Evolutionary conservation across 2,113 vertebrate genomes (phyloP), one percentile per base, ranked within the genome.

Genomic region (Myodes glareolus): DNA sequence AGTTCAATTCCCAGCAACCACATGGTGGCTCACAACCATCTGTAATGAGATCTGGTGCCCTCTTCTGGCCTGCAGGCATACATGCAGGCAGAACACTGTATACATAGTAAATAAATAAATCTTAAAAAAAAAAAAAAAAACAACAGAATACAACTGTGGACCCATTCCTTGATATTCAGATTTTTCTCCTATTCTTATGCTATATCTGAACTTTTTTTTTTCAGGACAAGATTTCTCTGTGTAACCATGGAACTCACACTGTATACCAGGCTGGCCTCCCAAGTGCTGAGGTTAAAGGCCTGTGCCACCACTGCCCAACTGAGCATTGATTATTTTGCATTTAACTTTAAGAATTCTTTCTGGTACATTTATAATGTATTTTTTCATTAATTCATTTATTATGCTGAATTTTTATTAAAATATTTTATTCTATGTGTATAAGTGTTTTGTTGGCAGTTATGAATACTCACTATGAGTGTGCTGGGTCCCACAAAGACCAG

Each of bases 261-360:
- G 27, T 85, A 85, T 58, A 63, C 81, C n/a, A 85, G 39, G 27
- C n/a, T 85, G 58, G 27, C 58, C n/a, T 63, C 81, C 25, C 3
- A 0, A 42, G 25, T 63, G 23, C 81, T 85, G 27, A 27, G 14
- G 45, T 65, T 85, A 85, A 85, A 85, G n/a, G 14, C n/a, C 5
- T 84, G 13, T n/a, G 12, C 12, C 7, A 84, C 55, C n/a, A 42
- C 7, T 0, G 0, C 36, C 36, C 23, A 23, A 1, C 50, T 36
- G 77, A 55, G 50, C 78, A n/a, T n/a, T 58, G 36, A 27, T n/a
- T 25, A 14, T 33, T 67, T 13, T 70, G 36, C 80, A 58, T 39
- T 58, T 25, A 58, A 9, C n/a, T 63, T 63, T 63, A 84, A 63
- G 23, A 39, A 9, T 61, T 84, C 39, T 45, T 31, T 42, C 55